Evolutionary conservation across 2,888 invertebrate species (phyloP).

Genomic region (Ormyrus thymus): DNA sequence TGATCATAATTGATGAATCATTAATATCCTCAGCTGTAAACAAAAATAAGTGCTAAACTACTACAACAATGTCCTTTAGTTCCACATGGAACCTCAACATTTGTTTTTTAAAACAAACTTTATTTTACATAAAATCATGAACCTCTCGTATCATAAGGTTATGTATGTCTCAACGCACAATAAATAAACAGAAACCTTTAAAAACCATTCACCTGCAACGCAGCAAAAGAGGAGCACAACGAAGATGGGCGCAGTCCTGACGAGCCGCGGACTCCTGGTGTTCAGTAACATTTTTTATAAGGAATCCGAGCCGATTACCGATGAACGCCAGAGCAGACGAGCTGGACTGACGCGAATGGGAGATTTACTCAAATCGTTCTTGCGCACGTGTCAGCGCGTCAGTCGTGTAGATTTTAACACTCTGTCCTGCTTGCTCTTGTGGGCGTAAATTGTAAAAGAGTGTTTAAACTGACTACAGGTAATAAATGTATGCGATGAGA

Average conservation of each 20-base stretch:
- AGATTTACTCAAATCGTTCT: constrained; percentile 33
- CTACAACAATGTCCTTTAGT: too few species aligned
- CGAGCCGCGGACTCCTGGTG: neutral
- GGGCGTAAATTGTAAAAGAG: too few species aligned
- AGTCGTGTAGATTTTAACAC: too few species aligned
- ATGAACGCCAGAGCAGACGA: neutral
- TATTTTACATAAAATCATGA: too few species aligned
- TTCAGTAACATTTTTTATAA: constrained; percentile 15
- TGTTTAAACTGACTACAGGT: too few species aligned
- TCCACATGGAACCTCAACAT: too few species aligned
- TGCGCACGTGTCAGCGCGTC: constrained; percentile 50
- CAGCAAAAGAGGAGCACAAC: constrained; percentile 12
- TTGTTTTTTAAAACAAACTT: too few species aligned
- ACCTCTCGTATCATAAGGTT: neutral
- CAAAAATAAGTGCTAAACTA: too few species aligned
- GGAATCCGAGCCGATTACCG: neutral
- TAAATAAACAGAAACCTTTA: neutral
- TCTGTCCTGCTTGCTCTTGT: too few species aligned
- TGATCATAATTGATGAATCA: too few species aligned
- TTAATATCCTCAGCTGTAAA: too few species aligned
- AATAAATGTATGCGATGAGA: too few species aligned
- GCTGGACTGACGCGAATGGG: neutral
- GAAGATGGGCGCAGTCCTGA: neutral
- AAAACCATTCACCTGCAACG: constrained; percentile 20
- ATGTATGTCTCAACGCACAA: neutral